Percentiles rank a stretch among this genome's conserved stretches.
Conservation (phyloP, 2,888 invertebrate species). For the Trachelus iudaicus region DNA sequence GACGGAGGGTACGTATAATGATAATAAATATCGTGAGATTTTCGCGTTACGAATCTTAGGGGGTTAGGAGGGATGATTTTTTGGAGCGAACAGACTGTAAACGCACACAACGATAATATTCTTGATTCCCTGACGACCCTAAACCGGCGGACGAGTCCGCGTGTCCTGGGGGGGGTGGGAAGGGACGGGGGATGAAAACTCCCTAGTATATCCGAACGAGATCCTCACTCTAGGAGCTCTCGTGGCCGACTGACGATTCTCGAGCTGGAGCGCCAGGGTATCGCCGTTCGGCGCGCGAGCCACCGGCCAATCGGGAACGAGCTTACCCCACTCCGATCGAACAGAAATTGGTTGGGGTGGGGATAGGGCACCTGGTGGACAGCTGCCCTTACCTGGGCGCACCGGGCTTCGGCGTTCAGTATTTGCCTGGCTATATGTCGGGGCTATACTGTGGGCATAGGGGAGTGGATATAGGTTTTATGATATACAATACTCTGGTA, state of each 20-base stretch:
- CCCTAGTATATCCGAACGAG: slow-evolving; percentile 4
- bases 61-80: no score
- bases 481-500: no score
- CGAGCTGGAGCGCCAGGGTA: slow-evolving; percentile 48
- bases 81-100: no score
- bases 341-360: slow-evolving; percentile 19
- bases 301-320: slow-evolving; percentile 49
- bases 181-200: neutral
- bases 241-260: slow-evolving; percentile 58
- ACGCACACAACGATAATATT: no score
- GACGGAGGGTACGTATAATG: no score
- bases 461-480: no score
- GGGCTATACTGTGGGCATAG: no score
- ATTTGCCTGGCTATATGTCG: no score
- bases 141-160: slow-evolving; percentile 2
- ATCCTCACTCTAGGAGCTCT: slow-evolving; percentile 42
- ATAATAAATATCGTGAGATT: no score
- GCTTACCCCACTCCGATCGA: slow-evolving; percentile 27
- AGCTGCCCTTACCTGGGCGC: slow-evolving; percentile 60
- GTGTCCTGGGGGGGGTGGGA: neutral
- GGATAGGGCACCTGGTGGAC: slow-evolving; percentile 59
- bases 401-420: slow-evolving; percentile 48
- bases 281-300: slow-evolving; percentile 61
- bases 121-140: neutral
- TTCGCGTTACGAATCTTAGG: no score